phyloP scores from a whole-genome alignment of 53 echinoderm and acorn worm genomes.

The Pentamera pediparva region DNA sequence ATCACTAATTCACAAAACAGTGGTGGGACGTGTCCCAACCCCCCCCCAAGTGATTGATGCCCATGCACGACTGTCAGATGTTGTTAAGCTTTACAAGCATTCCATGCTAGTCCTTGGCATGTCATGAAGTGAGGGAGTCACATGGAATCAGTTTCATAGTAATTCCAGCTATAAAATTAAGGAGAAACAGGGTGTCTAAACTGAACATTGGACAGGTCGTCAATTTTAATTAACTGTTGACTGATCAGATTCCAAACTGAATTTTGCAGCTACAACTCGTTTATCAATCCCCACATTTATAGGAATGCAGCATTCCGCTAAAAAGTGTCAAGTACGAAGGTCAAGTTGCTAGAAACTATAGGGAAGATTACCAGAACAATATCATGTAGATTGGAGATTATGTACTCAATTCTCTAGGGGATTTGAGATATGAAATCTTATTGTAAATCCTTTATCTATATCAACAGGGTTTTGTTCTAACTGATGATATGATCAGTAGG shows the following conservation, averaged over 20 bases:
- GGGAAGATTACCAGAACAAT: background rate
- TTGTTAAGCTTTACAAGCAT: too few relatives aligned
- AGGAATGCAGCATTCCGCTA: background rate
- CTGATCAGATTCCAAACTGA: background rate
- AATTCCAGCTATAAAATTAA: background rate
- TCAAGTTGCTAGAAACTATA: background rate
- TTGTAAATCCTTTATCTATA: background rate
- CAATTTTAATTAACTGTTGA: too few relatives aligned
- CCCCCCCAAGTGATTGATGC: too few relatives aligned
- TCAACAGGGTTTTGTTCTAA: background rate
- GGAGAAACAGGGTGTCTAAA: background rate
- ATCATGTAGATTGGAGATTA: background rate
- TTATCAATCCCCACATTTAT: background rate
- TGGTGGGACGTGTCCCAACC: too few relatives aligned
- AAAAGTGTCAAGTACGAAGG: too few relatives aligned
- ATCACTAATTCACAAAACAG: too few relatives aligned
- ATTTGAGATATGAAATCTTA: background rate
- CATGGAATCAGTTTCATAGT: background rate
- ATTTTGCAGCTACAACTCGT: background rate
- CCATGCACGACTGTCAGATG: too few relatives aligned
- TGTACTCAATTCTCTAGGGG: background rate
- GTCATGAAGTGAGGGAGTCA: too few relatives aligned
- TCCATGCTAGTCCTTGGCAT: too few relatives aligned
- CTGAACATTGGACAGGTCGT: background rate
- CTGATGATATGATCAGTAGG: background rate